A percentile compares a stretch with the other conserved stretches of the same genome.
Evolutionary conservation across 2,113 vertebrate species (phyloP).

Genomic region (Acanthisitta chloris): DNA sequence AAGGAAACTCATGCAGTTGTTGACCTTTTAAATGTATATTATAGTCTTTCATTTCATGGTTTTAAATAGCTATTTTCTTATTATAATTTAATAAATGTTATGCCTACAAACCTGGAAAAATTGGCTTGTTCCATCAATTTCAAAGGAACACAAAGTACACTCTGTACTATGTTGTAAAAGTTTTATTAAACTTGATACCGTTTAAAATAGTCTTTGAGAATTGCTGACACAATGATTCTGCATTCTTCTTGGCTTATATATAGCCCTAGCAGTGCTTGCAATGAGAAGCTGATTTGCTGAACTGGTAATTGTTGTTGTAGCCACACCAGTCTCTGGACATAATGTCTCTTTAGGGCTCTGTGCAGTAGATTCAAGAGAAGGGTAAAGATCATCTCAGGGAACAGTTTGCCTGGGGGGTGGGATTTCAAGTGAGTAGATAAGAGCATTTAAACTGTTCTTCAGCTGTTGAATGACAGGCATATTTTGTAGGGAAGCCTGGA

Average conservation of each 20-base stretch:
- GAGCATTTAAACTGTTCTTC: slow-evolving; percentile 9
- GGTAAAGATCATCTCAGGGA: slow-evolving; percentile 46
- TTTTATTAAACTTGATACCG: slow-evolving; percentile 61
- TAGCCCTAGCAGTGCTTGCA: not conserved
- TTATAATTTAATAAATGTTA: slow-evolving; percentile 59
- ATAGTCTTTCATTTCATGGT: slow-evolving; percentile 30
- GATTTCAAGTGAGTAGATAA: slow-evolving; percentile 8
- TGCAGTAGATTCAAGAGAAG: slow-evolving; percentile 16
- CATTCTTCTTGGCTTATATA: slow-evolving; percentile 15
- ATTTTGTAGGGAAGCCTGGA: not conserved
- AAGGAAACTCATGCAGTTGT: not conserved
- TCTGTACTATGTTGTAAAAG: slow-evolving; percentile 47
- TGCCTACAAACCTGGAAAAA: slow-evolving; percentile 62
- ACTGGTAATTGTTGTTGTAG: slow-evolving; percentile 21
- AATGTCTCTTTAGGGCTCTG: not conserved
- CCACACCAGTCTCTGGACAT: not conserved
- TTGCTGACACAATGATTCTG: slow-evolving; percentile 55
- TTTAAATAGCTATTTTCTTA: slow-evolving; percentile 62
- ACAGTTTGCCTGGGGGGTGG: slow-evolving; percentile 2
- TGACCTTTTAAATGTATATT: slow-evolving; percentile 57
- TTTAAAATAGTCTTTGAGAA: slow-evolving; percentile 57
- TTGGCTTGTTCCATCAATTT: slow-evolving; percentile 59
- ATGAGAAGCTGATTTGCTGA: slow-evolving; percentile 25
- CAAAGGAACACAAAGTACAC: slow-evolving; percentile 45
- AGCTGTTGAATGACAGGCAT: not conserved